These are phyloP conservation scores for Myoxocephalus aenaeus DNA, from an alignment of 2,797 vertebrate species.

Conservation along the genomic window DNA sequence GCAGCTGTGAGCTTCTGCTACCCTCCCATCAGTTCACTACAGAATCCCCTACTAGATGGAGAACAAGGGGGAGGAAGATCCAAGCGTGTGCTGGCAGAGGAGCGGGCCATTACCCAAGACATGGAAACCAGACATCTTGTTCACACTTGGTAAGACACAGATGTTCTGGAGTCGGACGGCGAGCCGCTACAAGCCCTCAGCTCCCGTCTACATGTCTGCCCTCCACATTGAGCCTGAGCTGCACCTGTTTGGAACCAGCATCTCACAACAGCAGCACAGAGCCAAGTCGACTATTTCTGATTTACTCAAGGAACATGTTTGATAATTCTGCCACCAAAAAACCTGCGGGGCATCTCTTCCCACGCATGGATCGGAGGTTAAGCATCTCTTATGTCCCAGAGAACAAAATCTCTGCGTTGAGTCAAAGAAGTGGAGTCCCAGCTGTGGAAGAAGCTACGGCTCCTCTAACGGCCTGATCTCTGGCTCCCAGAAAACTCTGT, in stretches of 20 bases:
- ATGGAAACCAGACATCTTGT: conserved; percentile 70
- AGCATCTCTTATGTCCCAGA: neutral
- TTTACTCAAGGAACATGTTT: conserved; percentile 8
- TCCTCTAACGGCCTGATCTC: conserved; percentile 30
- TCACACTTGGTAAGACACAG: conserved; percentile 70
- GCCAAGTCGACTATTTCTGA: conserved; percentile 31
- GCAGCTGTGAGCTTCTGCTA: conserved; percentile 74
- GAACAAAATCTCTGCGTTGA: conserved; percentile 6
- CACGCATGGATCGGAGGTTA: conserved; percentile 19
- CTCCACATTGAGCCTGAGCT: conserved; percentile 16
- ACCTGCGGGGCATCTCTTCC: conserved; percentile 3
- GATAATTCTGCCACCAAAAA: conserved; percentile 11
- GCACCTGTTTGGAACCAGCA: conserved; percentile 57
- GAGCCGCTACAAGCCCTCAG: conserved; percentile 41
- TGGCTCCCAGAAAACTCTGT: conserved; percentile 29
- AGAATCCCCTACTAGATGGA: conserved; percentile 71
- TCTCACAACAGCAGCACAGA: conserved; percentile 16
- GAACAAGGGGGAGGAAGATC: conserved; percentile 68
- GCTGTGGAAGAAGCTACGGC: conserved; percentile 31
- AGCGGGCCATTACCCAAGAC: conserved; percentile 67
- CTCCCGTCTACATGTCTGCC: conserved; percentile 20
- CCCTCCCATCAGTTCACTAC: conserved; percentile 78
- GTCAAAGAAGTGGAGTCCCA: conserved; percentile 13
- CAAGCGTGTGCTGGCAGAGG: conserved; percentile 53
- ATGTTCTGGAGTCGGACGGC: conserved; percentile 59